A percentile compares a stretch with the other conserved stretches of the same genome.
Evolutionary conservation across 2,888 invertebrate genomes (phyloP).

Genomic region (Rhagium mordax): DNA sequence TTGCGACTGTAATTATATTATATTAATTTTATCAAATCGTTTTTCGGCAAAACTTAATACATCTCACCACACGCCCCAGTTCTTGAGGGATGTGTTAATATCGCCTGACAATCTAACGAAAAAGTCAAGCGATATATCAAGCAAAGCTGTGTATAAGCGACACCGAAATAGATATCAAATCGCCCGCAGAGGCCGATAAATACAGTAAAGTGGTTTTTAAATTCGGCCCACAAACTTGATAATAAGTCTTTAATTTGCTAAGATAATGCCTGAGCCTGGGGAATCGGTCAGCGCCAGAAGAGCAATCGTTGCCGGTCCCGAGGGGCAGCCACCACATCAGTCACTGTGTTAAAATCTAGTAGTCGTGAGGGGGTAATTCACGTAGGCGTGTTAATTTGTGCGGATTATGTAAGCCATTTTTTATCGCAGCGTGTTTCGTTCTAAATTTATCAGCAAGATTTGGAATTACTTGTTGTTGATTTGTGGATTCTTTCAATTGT

Average conservation of each 20-base stretch:
- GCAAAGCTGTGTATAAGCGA: neutral
- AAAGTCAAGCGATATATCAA: too few species aligned
- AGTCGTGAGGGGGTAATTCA: conserved; percentile 1
- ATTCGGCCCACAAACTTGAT: conserved; percentile 17
- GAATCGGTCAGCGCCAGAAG: conserved; percentile 31
- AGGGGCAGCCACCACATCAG: conserved; percentile 16
- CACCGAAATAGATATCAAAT: neutral
- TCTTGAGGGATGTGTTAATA: too few species aligned
- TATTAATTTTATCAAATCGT: too few species aligned
- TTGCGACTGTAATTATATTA: too few species aligned
- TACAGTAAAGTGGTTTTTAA: neutral
- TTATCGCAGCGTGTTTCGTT: neutral
- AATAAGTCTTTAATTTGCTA: conserved; percentile 26
- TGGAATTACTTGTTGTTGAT: too few species aligned
- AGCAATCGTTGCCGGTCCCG: conserved; percentile 16
- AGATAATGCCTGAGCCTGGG: conserved; percentile 22
- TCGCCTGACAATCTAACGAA: too few species aligned
- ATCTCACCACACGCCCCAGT: too few species aligned
- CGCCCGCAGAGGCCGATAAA: neutral
- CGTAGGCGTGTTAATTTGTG: conserved; percentile 19
- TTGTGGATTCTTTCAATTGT: too few species aligned
- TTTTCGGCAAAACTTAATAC: too few species aligned
- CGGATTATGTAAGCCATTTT: neutral
- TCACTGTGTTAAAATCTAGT: conserved; percentile 21
- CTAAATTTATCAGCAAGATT: neutral